Conservation (phyloP, 2,797 vertebrate genomes). For the Parauchenoglanis ngamensis region DNA sequence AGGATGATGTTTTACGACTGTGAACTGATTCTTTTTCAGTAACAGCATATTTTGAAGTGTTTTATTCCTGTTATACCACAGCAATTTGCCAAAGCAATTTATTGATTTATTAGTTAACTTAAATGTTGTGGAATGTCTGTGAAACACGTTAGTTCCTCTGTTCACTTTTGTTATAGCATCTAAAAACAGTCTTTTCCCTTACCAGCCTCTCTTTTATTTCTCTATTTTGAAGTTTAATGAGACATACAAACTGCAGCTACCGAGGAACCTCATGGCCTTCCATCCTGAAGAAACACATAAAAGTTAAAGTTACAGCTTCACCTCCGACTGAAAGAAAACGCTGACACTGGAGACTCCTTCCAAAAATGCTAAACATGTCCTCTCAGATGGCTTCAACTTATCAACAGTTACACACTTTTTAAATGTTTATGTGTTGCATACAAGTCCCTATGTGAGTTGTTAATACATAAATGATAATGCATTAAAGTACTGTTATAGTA, state of each 20-base stretch:
- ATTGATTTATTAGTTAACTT: neutral
- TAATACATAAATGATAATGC: neutral
- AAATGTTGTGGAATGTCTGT: neutral
- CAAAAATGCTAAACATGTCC: neutral
- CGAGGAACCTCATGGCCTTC: neutral
- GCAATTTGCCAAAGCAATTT: neutral
- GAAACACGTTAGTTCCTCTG: neutral
- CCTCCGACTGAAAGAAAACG: neutral
- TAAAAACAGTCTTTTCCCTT: neutral
- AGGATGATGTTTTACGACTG: neutral
- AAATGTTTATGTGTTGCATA: neutral
- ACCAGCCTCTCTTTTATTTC: neutral
- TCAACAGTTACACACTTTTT: neutral
- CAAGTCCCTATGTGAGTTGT: neutral
- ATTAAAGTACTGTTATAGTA: neutral
- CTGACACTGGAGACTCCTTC: neutral
- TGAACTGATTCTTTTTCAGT: neutral
- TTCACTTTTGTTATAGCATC: constrained; percentile 1
- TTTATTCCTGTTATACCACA: neutral
- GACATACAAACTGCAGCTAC: neutral
- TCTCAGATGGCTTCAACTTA: neutral
- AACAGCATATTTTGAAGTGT: neutral
- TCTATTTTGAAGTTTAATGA: neutral
- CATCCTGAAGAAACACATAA: neutral
- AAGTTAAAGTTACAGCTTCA: too few relatives aligned